Conservation (phyloP, 37 sponge, comb jelly and placozoan genomes). For the Ephydatia muelleri region DNA sequence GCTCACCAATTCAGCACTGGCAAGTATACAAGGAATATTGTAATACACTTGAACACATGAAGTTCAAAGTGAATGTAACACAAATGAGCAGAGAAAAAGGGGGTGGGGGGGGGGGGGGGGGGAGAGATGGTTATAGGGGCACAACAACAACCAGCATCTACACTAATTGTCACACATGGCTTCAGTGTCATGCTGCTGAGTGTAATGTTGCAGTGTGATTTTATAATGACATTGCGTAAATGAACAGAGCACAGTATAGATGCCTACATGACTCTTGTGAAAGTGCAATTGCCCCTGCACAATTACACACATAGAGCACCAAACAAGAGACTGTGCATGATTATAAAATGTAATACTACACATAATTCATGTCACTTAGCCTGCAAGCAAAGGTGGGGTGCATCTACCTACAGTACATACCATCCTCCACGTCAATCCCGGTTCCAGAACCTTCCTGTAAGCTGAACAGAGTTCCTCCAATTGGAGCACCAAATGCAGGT, state of each 20-base stretch:
- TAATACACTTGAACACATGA: conserved; percentile 44
- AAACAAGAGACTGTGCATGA: no score
- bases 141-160: background rate
- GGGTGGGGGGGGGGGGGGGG: background rate
- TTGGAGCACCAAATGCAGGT: conserved; percentile 95
- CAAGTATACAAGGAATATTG: conserved; percentile 29
- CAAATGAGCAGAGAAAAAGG: conserved; percentile 91
- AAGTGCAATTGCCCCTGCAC: no score
- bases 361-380: no score
- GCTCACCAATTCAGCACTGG: conserved; percentile 77
- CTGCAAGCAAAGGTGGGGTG: no score
- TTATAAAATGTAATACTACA: no score
- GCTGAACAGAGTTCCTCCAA: conserved; percentile 95
- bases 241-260: background rate
- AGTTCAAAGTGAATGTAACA: conserved; percentile 81
- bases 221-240: background rate
- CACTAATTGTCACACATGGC: no score
- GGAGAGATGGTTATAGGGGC: background rate
- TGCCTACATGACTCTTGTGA: no score
- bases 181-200: no score
- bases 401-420: conserved; percentile 47
- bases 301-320: no score
- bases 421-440: conserved; percentile 92
- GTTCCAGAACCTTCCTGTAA: conserved; percentile 95
- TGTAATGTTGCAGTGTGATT: background rate